Evolutionary conservation across 2,888 invertebrate genomes (phyloP).

Genomic region (Achlya flavicornis): DNA sequence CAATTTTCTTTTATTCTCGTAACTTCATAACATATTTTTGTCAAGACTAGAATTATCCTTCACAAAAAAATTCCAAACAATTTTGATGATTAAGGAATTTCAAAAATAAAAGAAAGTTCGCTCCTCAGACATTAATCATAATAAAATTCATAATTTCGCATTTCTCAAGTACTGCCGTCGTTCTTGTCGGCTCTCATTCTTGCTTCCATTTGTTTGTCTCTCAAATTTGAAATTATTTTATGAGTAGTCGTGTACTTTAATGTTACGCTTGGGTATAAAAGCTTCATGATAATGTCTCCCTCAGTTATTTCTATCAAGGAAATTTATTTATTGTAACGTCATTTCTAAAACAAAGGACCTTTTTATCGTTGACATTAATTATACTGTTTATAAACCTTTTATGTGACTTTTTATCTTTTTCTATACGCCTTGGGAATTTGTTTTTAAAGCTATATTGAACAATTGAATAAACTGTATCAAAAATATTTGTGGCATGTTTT

Average conservation of each 20-base stretch:
- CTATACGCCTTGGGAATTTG: too few species aligned
- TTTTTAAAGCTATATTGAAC: too few species aligned
- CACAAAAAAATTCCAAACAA: background rate
- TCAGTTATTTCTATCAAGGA: too few species aligned
- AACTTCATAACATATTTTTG: background rate
- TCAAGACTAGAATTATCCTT: background rate
- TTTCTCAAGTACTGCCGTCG: background rate
- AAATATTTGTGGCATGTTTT: too few species aligned
- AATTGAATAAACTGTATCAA: too few species aligned
- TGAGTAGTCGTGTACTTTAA: background rate
- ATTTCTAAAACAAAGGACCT: too few species aligned
- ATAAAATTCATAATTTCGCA: constrained; percentile 2
- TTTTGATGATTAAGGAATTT: background rate
- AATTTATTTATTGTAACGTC: too few species aligned
- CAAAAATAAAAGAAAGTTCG: constrained; percentile 2
- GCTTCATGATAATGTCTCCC: background rate
- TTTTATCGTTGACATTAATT: too few species aligned
- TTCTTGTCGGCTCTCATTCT: background rate
- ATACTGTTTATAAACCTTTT: too few species aligned
- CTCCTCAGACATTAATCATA: background rate
- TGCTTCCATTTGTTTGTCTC: background rate
- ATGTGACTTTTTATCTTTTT: too few species aligned
- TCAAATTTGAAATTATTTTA: background rate
- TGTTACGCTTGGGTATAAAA: background rate
- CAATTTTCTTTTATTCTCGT: too few species aligned